These are phyloP conservation scores for Grallaria varia DNA, from an alignment of 2,113 vertebrate genomes.

Conservation along the genomic window DNA sequence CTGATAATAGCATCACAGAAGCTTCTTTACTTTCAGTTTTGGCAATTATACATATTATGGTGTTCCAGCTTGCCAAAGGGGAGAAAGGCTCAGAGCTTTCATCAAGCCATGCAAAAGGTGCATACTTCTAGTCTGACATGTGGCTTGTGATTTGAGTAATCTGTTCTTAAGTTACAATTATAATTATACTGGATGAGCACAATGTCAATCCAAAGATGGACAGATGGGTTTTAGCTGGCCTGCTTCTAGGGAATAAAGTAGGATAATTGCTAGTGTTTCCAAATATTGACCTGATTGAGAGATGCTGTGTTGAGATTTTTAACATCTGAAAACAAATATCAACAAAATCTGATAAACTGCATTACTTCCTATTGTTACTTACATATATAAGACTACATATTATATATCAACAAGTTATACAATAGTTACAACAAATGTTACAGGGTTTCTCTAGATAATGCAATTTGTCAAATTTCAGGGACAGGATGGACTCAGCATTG, in stretches of 20 bases:
- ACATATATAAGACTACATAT: not conserved
- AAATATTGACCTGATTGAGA: constrained; percentile 47
- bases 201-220: constrained; percentile 15
- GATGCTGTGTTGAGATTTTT: not conserved
- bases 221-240: constrained; percentile 52
- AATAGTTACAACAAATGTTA: not conserved
- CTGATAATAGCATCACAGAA: constrained; percentile 38
- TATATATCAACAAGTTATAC: not conserved
- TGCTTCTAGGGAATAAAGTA: constrained; percentile 34
- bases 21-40: constrained; percentile 30
- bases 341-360: not conserved
- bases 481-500: not conserved
- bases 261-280: constrained; percentile 36
- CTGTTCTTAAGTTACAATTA: constrained; percentile 53
- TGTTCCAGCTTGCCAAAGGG: not conserved
- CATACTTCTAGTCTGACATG: not conserved
- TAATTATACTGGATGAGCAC: constrained; percentile 51
- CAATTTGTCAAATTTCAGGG: not conserved
- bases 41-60: not conserved
- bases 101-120: not conserved
- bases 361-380: not conserved
- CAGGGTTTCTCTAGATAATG: not conserved
- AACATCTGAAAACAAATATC: not conserved
- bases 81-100: not conserved
- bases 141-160: constrained; percentile 52